These are phyloP conservation scores for Hetaerina americana DNA, from an alignment of 1,140 invertebrate genomes.

Conservation along the genomic window DNA sequence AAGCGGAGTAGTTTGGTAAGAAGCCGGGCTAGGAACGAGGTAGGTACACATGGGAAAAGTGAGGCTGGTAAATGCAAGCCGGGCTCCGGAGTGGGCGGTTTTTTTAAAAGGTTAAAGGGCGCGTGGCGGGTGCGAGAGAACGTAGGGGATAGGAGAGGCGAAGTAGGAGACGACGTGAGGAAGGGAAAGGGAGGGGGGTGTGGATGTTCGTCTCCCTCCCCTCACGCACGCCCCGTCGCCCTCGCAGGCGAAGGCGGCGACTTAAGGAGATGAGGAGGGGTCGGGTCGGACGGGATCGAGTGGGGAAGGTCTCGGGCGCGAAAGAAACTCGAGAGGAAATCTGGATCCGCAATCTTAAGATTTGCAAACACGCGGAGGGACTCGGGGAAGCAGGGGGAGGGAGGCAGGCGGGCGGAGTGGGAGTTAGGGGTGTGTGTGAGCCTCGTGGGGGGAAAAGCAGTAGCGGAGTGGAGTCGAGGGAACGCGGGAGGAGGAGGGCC, in stretches of 20 bases:
- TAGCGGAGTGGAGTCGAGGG: too few relatives aligned
- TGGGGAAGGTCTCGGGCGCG: neutral
- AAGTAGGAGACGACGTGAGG: neutral
- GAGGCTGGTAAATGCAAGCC: neutral
- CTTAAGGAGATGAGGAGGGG: neutral
- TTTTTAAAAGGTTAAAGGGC: too few relatives aligned
- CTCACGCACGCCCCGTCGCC: too few relatives aligned
- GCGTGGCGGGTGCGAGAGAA: too few relatives aligned
- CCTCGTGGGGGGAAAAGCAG: too few relatives aligned
- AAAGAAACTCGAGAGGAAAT: neutral
- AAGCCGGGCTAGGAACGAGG: neutral
- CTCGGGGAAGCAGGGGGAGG: too few relatives aligned
- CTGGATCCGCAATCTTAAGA: neutral
- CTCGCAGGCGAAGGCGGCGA: too few relatives aligned
- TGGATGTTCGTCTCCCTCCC: too few relatives aligned
- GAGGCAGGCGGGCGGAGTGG: too few relatives aligned
- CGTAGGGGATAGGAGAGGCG: neutral
- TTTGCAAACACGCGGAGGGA: neutral
- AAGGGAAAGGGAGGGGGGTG: neutral
- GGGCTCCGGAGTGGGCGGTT: neutral
- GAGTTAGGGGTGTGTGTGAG: too few relatives aligned
- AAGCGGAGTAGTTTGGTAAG: neutral
- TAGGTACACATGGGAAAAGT: neutral
- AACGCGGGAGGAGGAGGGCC: too few relatives aligned
- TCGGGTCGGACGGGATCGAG: neutral